These are phyloP conservation scores for Drosophila nikananu DNA, from an alignment of 1,140 invertebrate species.

Conservation along the genomic window DNA sequence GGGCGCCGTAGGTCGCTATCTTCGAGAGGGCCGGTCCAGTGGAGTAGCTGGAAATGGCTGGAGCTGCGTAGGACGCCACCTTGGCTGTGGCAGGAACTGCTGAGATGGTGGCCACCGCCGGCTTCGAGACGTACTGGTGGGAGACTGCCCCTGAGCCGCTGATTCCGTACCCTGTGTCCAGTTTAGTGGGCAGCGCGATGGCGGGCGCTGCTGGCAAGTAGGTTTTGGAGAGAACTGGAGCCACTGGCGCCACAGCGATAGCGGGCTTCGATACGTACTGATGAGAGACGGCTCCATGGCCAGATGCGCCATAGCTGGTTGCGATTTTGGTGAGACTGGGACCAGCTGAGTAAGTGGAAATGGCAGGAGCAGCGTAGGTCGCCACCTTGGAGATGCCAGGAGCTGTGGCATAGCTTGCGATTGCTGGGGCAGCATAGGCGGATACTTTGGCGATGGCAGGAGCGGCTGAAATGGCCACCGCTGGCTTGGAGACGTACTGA, in stretches of 20 bases:
- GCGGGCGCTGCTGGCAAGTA: slow-evolving; percentile 14
- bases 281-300: slow-evolving; percentile 57
- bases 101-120: slow-evolving; percentile 43
- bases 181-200: slow-evolving; percentile 6
- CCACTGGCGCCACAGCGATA: slow-evolving; percentile 31
- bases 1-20: slow-evolving; percentile 39
- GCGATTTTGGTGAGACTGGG: slow-evolving; percentile 53
- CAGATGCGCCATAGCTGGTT: slow-evolving; percentile 33
- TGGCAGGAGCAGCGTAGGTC: slow-evolving; percentile 57
- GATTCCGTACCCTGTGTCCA: slow-evolving; percentile 27
- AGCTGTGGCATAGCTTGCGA: slow-evolving; percentile 29
- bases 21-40: slow-evolving; percentile 48
- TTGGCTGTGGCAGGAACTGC: slow-evolving; percentile 48
- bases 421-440: slow-evolving; percentile 55
- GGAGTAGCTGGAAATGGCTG: slow-evolving; percentile 41
- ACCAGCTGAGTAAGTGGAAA: slow-evolving; percentile 48
- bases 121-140: slow-evolving; percentile 65
- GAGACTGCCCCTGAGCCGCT: slow-evolving; percentile 49
- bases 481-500: slow-evolving; percentile 60
- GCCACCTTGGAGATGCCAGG: slow-evolving; percentile 61
- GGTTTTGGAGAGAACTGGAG: slow-evolving; percentile 26
- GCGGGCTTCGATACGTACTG: slow-evolving; percentile 69
- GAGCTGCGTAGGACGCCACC: slow-evolving; percentile 43
- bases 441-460: slow-evolving; percentile 63
- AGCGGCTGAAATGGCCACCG: slow-evolving; percentile 37